phyloP scores from a whole-genome alignment of 2,797 vertebrate genomes.

The Tapera naevia region DNA sequence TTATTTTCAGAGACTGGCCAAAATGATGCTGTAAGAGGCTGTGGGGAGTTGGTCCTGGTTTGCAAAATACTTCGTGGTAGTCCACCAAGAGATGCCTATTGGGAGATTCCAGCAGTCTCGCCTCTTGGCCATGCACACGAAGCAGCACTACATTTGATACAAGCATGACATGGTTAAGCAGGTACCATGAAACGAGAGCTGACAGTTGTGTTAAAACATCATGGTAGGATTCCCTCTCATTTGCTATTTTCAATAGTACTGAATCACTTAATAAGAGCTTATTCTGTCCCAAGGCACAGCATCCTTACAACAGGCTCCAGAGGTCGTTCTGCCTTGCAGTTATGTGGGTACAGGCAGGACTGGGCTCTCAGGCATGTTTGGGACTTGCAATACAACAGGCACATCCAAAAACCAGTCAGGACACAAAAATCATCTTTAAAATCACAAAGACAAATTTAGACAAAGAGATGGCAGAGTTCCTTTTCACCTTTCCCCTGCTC shows the following conservation, averaged over 20 bases:
- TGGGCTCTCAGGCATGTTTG: background rate
- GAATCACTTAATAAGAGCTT: background rate
- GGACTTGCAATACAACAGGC: rapidly evolving
- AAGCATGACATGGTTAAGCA: rapidly evolving
- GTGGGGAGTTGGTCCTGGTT: background rate
- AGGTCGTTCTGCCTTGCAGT: background rate
- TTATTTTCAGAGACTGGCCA: background rate
- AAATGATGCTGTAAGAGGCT: background rate
- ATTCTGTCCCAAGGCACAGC: rapidly evolving
- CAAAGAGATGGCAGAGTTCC: rapidly evolving
- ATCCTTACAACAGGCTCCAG: background rate
- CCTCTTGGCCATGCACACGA: background rate
- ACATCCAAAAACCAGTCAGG: background rate
- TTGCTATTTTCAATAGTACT: background rate
- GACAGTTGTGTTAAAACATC: background rate
- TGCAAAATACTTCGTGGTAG: background rate
- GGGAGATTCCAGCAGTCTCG: background rate
- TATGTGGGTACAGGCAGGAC: background rate
- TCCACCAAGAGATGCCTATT: background rate
- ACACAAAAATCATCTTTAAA: background rate
- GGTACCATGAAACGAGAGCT: rapidly evolving
- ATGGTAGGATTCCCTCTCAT: background rate
- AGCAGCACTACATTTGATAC: background rate
- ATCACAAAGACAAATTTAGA: background rate
- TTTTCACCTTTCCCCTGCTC: background rate